These are phyloP conservation scores for Pycnonotus jocosus DNA, from an alignment of 2,113 vertebrate species.

Conservation along the genomic window DNA sequence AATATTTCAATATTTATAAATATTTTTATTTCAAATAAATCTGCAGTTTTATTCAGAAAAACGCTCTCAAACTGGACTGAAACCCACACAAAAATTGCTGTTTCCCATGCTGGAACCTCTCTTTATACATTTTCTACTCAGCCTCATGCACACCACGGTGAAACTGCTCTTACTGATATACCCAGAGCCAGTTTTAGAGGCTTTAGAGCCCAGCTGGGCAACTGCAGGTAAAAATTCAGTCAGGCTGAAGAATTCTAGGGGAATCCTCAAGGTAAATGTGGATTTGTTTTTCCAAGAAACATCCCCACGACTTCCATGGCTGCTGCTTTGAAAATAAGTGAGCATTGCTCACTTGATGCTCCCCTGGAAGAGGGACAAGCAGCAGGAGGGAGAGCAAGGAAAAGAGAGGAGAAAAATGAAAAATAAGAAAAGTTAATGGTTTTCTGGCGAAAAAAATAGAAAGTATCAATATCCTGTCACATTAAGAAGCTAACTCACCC, in stretches of 20 bases:
- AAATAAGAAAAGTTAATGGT: neutral
- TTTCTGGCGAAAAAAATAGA: neutral
- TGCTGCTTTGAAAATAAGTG: neutral
- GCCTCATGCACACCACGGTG: fast-evolving
- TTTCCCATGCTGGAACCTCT: neutral
- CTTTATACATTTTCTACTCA: neutral
- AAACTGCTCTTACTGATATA: neutral
- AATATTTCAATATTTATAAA: too few species aligned
- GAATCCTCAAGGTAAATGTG: neutral
- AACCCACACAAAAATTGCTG: too few species aligned
- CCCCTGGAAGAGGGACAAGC: neutral
- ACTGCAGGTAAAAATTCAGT: neutral
- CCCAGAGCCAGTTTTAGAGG: neutral
- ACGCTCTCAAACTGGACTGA: neutral
- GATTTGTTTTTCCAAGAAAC: neutral
- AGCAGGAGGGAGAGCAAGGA: neutral
- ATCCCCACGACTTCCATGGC: neutral
- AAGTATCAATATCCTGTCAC: neutral
- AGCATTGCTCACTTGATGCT: fast-evolving
- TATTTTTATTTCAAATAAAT: too few species aligned
- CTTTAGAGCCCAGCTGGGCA: neutral
- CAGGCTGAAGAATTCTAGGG: neutral
- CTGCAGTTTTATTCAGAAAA: neutral
- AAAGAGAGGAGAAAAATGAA: neutral
- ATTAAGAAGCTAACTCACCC: neutral